phyloP scores from a whole-genome alignment of 2,888 invertebrate species.

The Meandrusa payeni region DNA sequence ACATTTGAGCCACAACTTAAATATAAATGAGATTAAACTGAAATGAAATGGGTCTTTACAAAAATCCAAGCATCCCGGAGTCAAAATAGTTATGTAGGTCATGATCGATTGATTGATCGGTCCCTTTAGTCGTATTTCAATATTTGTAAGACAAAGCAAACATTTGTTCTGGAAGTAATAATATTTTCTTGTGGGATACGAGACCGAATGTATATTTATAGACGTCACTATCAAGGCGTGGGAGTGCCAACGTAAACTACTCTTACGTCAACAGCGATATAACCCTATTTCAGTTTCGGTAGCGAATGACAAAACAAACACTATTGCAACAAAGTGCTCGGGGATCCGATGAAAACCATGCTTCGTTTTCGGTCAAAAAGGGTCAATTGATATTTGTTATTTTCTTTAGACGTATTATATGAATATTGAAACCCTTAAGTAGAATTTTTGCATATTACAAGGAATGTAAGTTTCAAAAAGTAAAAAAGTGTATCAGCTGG shows the following conservation, averaged over 20 bases:
- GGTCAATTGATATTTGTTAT: too few species aligned
- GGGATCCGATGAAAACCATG: not conserved
- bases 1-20: too few species aligned
- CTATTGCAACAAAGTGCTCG: constrained; percentile 13
- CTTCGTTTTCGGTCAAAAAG: too few species aligned
- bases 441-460: too few species aligned
- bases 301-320: constrained; percentile 12
- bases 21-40: too few species aligned
- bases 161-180: constrained; percentile 23
- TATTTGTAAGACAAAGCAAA: constrained; percentile 20
- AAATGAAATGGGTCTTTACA: too few species aligned
- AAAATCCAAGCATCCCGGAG: too few species aligned
- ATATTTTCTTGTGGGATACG: constrained; percentile 10
- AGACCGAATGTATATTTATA: constrained; percentile 14
- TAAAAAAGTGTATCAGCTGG: too few species aligned
- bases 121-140: constrained; percentile 13
- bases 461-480: too few species aligned
- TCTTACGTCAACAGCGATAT: constrained; percentile 15
- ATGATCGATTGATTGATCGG: constrained; percentile 16
- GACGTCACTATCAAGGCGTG: constrained; percentile 4
- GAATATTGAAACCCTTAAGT: too few species aligned
- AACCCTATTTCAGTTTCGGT: constrained; percentile 15
- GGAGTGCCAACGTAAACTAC: constrained; percentile 13
- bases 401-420: too few species aligned
- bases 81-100: too few species aligned